Base-by-base conservation (phyloP, 2,888 invertebrate species). In the Eupithecia insigniata region DNA sequence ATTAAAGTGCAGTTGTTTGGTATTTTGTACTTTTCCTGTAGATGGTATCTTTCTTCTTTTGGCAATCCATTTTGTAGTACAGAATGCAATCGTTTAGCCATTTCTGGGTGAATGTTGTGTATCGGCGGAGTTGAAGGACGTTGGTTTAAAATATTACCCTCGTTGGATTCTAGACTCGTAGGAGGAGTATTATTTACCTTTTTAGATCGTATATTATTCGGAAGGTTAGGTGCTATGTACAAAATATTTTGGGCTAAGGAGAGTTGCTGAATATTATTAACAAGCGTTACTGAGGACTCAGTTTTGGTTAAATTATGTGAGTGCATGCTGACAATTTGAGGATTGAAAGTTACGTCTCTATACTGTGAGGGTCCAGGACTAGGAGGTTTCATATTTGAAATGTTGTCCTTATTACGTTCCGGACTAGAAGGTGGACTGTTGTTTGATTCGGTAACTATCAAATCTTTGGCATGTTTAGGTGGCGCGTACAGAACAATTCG, bases 1-100 rank as follows among this genome's bases (percentile, higher is more conserved):
- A 68, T 43, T 43, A 60, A 43, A 28, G 32, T 68, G 60, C 68
- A 68, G 43, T 68, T 68, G 30, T 30, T 60, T 39, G 68, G 68
- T 18, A 43, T 43, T 14, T 39, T 30, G 22, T 68, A 68, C 43
- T 61, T 58, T 14, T 67, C 34, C 8, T 26, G 22, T 14, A 55
- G 26, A 14, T 26, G 14, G 26, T n/a, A 26, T 26, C 14, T 55
- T 55, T 55, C 26, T 55, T 55, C 55, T 14, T 26, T 26, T 26
- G 22, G 22, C 14, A 55, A 26, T 55, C 55, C 55, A 14, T 55
- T 55, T 55, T 26, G 55, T 14, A 55, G 26, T 14, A 55, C 55
- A 26, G 22, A 26, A 22, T 26, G 5, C 55, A 55, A 26, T 26
- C 55, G 55, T 55, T 55, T 5, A 12, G 55, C 55, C 55, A 26